Evolutionary conservation across 2,113 vertebrate species (phyloP), one percentile per base, ranked within the genome.

Genomic region (Cephalopterus ornatus): DNA sequence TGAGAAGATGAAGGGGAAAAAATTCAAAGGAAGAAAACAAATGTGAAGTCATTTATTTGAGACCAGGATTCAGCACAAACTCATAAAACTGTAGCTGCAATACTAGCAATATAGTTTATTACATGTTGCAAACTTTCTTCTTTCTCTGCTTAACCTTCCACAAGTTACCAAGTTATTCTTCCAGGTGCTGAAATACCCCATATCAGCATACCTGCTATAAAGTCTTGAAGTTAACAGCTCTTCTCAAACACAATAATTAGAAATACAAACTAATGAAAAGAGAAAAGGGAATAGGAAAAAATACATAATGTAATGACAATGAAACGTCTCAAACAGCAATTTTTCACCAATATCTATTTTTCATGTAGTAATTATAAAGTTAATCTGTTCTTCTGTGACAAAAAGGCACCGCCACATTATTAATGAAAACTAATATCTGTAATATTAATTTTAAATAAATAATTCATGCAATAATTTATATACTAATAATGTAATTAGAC

Each of bases 401-500:
- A 93, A 94, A 83, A 93, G 79, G 74, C 68, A 95, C 74, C 79
- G 76, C 62, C 68, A 86, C 62, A 53, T 89, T 97, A 94, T 87
- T 93, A 96, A 94, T 93, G 81, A 79, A 55, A 68, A 91, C 70
- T 92, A 84, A 91, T 95, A 81, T 27, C 63, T 85, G 77, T 79
- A 81, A 78, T 93, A 95, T 84, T 81, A 93, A 97, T 97, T 95
- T 85, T 78, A 89, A 93, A 88, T 95, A 95, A 94, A 94, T 96
- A 94, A 96, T 93, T 89, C 32, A 97, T 47, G 37, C 52, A 82
- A 85, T 85, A 95, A 96, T 93, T 89, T 80, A 95, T 96, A 85
- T 88, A 96, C 84, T 97, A 97, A 96, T 97, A 96, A 88, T 92
- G 82, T 95, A 91, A 94, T 96, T 96, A 92, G 85, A 88, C 71